Percentiles rank a stretch among this genome's conserved stretches.
These are phyloP conservation scores for Myanophis thanlyinensis DNA, from an alignment of 2,113 vertebrate species.

Conservation along the genomic window DNA sequence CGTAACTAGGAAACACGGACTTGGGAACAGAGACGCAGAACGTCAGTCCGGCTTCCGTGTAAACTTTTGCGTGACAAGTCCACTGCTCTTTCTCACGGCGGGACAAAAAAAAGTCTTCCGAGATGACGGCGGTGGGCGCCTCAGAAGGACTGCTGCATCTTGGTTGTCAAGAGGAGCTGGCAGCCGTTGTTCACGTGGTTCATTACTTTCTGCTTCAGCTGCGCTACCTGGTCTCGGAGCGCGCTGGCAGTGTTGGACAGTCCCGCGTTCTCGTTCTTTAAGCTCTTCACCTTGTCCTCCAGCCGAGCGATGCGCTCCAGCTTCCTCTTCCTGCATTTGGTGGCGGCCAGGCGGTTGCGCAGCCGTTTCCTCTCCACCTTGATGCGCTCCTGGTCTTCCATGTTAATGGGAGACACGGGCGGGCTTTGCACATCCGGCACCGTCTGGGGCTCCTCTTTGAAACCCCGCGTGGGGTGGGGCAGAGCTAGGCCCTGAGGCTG, in stretches of 20 bases:
- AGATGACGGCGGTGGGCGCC: background rate
- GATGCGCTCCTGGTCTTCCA: conserved; percentile 89
- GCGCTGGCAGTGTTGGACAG: conserved; percentile 85
- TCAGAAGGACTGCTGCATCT: conserved; percentile 79
- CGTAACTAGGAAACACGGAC: background rate
- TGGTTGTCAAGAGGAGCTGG: conserved; percentile 86
- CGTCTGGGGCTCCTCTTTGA: conserved; percentile 91
- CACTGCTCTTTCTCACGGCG: background rate
- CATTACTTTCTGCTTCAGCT: conserved; percentile 90
- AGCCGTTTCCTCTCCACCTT: conserved; percentile 90
- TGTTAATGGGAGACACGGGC: conserved; percentile 87
- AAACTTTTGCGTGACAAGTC: conserved; percentile 6
- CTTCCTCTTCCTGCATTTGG: conserved; percentile 89
- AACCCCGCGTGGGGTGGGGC: conserved; percentile 71
- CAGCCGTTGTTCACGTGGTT: conserved; percentile 91
- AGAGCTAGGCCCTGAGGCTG: conserved; percentile 61
- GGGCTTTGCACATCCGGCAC: conserved; percentile 85
- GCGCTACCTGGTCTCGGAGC: conserved; percentile 88
- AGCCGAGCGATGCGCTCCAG: conserved; percentile 90
- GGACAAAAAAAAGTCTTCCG: background rate
- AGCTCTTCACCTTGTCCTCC: conserved; percentile 88
- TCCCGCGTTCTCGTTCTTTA: conserved; percentile 89
- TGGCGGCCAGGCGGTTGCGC: conserved; percentile 88
- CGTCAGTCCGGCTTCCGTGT: background rate
- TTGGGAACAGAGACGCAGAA: background rate